Evolutionary conservation across 1,140 invertebrate genomes (phyloP).

Genomic region (Saccostrea cuccullata): DNA sequence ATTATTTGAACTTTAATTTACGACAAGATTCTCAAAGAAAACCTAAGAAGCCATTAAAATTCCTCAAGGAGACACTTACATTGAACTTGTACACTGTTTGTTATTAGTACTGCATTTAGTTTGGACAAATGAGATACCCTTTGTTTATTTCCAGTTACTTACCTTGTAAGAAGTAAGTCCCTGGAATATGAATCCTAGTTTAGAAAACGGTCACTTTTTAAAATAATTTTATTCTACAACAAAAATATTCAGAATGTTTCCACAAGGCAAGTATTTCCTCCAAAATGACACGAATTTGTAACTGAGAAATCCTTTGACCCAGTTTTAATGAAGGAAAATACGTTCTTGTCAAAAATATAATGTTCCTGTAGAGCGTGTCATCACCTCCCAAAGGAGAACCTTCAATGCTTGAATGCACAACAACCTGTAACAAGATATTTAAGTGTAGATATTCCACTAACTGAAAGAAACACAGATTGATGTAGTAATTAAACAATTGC

Average conservation of each 20-base stretch:
- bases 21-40: not conserved
- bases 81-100: not conserved
- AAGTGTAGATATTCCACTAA: not conserved
- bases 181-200: no score
- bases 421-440: slow-evolving; percentile 1
- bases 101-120: no score
- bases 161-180: no score
- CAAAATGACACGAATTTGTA: not conserved
- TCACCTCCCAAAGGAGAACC: not conserved
- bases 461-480: slow-evolving; percentile 1
- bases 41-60: not conserved
- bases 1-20: slow-evolving; percentile 23
- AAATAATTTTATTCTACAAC: not conserved
- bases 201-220: not conserved
- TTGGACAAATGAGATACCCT: no score
- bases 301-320: not conserved
- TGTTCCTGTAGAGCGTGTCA: not conserved
- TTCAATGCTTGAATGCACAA: slow-evolving; percentile 5
- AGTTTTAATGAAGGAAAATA: not conserved
- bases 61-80: not conserved
- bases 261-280: not conserved
- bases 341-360: not conserved
- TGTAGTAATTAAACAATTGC: slow-evolving; percentile 10
- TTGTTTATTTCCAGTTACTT: no score
- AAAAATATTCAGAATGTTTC: not conserved